These are phyloP conservation scores for Cyanistes caeruleus DNA, from an alignment of 2,113 vertebrate species.

Conservation along the genomic window DNA sequence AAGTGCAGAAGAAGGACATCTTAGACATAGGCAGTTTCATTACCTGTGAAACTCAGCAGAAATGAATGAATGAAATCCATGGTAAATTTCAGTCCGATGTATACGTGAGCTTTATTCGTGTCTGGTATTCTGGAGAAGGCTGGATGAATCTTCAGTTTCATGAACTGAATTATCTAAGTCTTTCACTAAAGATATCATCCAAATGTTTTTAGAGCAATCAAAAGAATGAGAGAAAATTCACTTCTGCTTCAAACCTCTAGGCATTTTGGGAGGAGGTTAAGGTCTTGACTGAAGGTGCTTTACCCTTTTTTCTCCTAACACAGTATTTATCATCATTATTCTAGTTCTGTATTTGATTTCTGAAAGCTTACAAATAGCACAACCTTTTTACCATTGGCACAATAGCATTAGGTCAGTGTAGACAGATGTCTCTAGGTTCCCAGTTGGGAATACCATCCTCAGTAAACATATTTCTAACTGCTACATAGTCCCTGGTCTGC, in stretches of 20 bases:
- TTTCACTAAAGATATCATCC: neutral
- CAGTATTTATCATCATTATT: neutral
- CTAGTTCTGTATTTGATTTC: conserved; percentile 3
- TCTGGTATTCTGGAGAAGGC: neutral
- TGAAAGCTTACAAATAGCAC: conserved; percentile 36
- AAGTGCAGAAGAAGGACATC: neutral
- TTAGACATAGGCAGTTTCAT: neutral
- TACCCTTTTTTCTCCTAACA: neutral
- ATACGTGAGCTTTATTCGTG: neutral
- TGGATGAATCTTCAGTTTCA: neutral
- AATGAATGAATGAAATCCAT: neutral
- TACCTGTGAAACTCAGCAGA: neutral
- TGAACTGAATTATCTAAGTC: neutral
- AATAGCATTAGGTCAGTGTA: conserved; percentile 61
- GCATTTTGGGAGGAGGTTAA: neutral
- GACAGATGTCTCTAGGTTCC: conserved; percentile 72
- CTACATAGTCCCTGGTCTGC: conserved; percentile 44
- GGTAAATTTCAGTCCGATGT: neutral
- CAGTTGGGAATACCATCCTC: conserved; percentile 68
- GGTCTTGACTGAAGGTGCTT: neutral
- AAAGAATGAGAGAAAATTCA: neutral
- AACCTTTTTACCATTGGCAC: conserved; percentile 51
- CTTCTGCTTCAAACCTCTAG: neutral
- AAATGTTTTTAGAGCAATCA: neutral
- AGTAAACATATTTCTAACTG: conserved; percentile 70